Percentiles rank a stretch among this genome's conserved stretches.
Evolutionary conservation across 1,140 invertebrate genomes (phyloP).

Genomic region (Trichogramma pretiosum): DNA sequence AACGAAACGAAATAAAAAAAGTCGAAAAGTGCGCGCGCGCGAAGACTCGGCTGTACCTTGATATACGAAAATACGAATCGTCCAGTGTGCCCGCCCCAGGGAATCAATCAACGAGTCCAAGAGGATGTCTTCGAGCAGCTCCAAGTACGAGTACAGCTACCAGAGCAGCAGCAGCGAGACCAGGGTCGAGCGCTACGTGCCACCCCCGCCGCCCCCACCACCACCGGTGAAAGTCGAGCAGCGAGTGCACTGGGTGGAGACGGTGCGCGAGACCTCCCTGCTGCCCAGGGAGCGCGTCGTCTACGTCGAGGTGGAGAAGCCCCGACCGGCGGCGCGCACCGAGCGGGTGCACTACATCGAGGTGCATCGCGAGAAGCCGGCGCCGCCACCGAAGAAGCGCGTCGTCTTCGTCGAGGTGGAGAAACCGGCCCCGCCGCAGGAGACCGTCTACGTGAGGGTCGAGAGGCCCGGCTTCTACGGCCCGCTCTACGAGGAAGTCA

Average conservation of each 20-base stretch:
- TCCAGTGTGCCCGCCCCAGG: too few species aligned
- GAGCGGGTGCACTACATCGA: neutral
- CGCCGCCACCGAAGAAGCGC: neutral
- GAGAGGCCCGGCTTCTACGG: neutral
- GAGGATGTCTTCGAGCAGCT: neutral
- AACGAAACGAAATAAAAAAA: neutral
- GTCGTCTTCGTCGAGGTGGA: conserved; percentile 1
- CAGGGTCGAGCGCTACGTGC: neutral
- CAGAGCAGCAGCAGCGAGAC: neutral
- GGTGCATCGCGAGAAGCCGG: neutral
- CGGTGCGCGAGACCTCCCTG: neutral
- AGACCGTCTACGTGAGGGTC: neutral
- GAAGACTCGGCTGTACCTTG: conserved; percentile 8
- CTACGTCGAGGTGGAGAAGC: neutral
- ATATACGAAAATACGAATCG: conserved; percentile 1
- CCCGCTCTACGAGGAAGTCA: neutral
- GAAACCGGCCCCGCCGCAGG: neutral
- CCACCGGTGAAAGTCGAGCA: too few species aligned
- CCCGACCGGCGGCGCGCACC: neutral
- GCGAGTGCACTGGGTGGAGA: neutral
- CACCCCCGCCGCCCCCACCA: neutral
- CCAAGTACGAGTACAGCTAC: conserved; percentile 6
- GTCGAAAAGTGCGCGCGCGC: neutral
- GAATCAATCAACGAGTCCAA: too few species aligned
- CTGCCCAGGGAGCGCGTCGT: neutral